Evolutionary conservation across 2,888 invertebrate genomes (phyloP), one percentile per base, ranked within the genome.

Genomic region (Ormyrus thymus): DNA sequence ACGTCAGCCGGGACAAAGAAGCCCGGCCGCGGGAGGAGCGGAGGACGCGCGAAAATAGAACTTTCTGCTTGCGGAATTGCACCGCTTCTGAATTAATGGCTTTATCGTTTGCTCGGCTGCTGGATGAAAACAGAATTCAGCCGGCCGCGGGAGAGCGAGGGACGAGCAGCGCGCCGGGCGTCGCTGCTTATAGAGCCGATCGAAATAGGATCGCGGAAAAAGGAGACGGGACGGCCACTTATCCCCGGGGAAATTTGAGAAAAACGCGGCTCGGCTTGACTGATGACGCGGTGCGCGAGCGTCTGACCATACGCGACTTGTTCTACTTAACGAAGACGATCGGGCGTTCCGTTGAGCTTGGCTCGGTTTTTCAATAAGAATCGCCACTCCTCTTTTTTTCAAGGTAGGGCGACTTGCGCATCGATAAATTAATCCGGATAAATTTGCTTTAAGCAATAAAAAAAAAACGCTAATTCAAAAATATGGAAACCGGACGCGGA

Each of bases 271-370:
- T 56, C 56, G 58, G 15, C 29, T 73, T 73, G 64, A 73, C 59
- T 61, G 50, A 73, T 64, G 53, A n/a, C 62, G 6, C 68, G 55
- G 7, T 48, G 45, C 45, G 45, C 15, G 46, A 7, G 1, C 43
- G 55, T 29, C 77, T 48, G 77, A 71, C 71, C 51, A 53, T 71
- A 77, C 6, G 7, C 8, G 59, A 6, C 29, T 53, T 29, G 45
- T 45, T 71, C 77, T 77, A 77, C 77, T 77, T 71, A 64, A 70
- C 29, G 53, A 13, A 53, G 29, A 51, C 29, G 51, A 51, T 59
- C 10, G 43, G 43, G 9, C 29, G 15, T 29, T 29, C 29, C 29
- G 29, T 29, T 29, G 29, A 29, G 29, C 29, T 29, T 29, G 29
- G 29, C 29, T 29, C 29, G 29, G 4, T 29, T 29, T 29, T 29